Base-by-base conservation (phyloP, 2,797 vertebrate species). In the Lutjanus argentimaculatus region DNA sequence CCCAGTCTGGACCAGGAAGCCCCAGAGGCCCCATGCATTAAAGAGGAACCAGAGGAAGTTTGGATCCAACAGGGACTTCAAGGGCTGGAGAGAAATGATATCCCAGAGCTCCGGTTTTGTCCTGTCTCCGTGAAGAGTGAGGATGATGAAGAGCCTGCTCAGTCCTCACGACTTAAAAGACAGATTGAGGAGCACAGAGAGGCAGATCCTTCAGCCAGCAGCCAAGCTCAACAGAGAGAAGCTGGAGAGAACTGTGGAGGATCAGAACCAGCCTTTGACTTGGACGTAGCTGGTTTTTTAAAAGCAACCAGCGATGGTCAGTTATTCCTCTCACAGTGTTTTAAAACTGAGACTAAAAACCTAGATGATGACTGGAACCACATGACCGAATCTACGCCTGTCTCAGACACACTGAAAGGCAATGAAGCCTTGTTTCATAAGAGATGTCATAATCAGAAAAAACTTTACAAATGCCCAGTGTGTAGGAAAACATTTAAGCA, bases 401-500 rank as follows among this genome's bases (percentile, higher is more conserved):
- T 42, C 49, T 30, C 14, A 15, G 59, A 61, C 15, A 13, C 58
- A 9, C 17, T 55, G 51, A 43, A 73, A 57, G 7, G 69, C 11
- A n/a, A 0, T 3, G 8, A 72, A 6, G 15, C 30, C 9, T 7
- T 5, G 0, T 49, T 30, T 46, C n/a, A 45, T 53, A 21, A 40
- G 40, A 46, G 21, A 21, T 46, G 12, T 61, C 42, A 5, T 5
- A 22, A 19, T 22, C 43, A 22, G 19, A 25, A 61, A 11, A 69
- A 58, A 11, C 5, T 15, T 4, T 40, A 43, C 21, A 71, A 66
- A 36, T 84, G 82, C 19, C 21, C 57, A 19, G 46, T 17, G 1
- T 84, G 82, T 17, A 71, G 25, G n/a, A 80, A 77, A 73, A 77
- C 63, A 1, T 84, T 84, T 25, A 48, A 58, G n/a, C 53, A 68